Conservation (phyloP, 2,113 vertebrate genomes). For the Embiotoca jacksoni region DNA sequence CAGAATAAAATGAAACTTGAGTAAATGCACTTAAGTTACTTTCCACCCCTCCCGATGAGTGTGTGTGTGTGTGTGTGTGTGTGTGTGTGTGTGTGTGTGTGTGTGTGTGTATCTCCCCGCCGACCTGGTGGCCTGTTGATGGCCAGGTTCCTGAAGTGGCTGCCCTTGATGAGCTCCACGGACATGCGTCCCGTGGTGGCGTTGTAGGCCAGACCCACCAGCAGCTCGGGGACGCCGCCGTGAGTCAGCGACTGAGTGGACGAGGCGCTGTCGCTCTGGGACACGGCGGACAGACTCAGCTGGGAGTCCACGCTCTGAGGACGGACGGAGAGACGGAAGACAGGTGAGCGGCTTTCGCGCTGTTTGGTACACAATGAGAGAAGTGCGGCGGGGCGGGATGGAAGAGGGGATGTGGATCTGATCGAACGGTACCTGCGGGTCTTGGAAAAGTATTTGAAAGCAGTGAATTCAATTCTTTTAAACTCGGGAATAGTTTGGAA, state of each 20-base stretch:
- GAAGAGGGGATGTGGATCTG: too few species aligned
- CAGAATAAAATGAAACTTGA: too few species aligned
- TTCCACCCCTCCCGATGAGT: too few species aligned
- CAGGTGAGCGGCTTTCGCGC: too few species aligned
- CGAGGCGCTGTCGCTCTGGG: conserved; percentile 91
- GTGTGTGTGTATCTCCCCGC: conserved; percentile 41
- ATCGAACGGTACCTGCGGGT: too few species aligned
- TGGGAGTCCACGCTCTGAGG: conserved; percentile 90
- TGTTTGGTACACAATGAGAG: too few species aligned
- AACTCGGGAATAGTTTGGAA: too few species aligned
- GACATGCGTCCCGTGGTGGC: conserved; percentile 96
- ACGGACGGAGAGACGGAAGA: neutral
- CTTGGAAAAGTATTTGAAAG: too few species aligned
- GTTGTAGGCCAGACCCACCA: conserved; percentile 94
- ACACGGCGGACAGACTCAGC: conserved; percentile 89
- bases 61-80: too few species aligned
- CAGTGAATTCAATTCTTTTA: too few species aligned
- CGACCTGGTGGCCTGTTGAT: conserved; percentile 93
- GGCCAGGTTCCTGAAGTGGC: conserved; percentile 95
- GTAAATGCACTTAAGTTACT: too few species aligned
- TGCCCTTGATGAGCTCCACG: conserved; percentile 98
- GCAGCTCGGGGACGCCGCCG: conserved; percentile 93
- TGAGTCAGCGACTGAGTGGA: conserved; percentile 94
- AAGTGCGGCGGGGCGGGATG: too few species aligned
- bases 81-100: neutral